phyloP scores from a whole-genome alignment of 2,797 vertebrate species.

The Parauchenoglanis ngamensis region DNA sequence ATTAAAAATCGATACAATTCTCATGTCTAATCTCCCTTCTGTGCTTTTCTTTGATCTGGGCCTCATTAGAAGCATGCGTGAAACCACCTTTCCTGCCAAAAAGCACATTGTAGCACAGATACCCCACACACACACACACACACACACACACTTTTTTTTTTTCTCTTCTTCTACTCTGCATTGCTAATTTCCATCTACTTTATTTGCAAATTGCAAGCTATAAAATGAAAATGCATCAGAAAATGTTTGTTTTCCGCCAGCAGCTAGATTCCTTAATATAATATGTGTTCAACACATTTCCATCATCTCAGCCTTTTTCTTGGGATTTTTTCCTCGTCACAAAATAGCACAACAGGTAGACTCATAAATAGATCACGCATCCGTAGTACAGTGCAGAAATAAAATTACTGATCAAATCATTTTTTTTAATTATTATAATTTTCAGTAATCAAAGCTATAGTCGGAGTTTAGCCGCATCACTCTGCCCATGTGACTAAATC shows the following conservation, averaged over 20 bases:
- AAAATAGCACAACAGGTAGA: background rate
- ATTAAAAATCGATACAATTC: constrained; percentile 67
- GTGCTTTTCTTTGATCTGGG: constrained; percentile 59
- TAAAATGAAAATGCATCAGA: background rate
- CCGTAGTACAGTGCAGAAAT: background rate
- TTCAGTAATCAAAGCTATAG: background rate
- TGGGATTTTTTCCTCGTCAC: background rate
- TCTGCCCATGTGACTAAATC: background rate
- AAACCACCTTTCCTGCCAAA: constrained; percentile 56
- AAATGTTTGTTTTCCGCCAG: background rate
- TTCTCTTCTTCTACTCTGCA: background rate
- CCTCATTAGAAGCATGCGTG: constrained; percentile 57
- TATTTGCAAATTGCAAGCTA: background rate
- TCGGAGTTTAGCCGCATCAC: background rate
- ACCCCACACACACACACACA: constrained; percentile 5
- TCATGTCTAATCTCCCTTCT: constrained; percentile 64
- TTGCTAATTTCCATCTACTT: background rate
- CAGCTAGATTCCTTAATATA: background rate
- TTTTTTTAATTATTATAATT: background rate
- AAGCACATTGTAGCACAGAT: constrained; percentile 26
- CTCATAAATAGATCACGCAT: background rate
- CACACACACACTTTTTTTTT: background rate
- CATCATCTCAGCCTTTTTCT: background rate
- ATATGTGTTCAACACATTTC: background rate
- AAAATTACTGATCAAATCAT: background rate